phyloP scores from a whole-genome alignment of 2,797 vertebrate species.

The Pipistrellus pygmaeus region DNA sequence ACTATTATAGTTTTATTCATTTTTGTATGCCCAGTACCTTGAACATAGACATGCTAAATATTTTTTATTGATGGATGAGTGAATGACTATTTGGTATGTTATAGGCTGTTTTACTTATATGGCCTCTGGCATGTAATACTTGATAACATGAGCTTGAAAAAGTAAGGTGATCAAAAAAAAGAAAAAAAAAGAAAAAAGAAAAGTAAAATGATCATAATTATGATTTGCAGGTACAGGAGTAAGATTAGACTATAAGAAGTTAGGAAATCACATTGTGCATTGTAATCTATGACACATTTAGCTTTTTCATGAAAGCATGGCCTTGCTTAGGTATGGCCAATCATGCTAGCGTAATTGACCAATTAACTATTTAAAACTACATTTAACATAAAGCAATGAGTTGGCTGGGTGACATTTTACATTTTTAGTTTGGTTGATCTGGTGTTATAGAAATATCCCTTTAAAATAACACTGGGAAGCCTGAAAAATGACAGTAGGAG shows the following conservation, averaged over 20 bases:
- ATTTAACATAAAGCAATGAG: neutral
- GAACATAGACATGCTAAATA: neutral
- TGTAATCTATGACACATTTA: neutral
- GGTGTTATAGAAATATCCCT: neutral
- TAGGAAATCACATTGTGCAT: neutral
- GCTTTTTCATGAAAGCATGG: neutral
- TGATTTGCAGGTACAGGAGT: neutral
- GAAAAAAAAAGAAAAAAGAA: too few species aligned
- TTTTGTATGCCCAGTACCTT: neutral
- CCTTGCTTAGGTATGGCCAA: neutral
- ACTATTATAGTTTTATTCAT: neutral
- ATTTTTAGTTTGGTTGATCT: conserved; percentile 45
- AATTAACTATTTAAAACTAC: neutral
- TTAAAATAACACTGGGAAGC: neutral
- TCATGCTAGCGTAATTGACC: neutral
- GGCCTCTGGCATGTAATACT: neutral
- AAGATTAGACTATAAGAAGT: neutral
- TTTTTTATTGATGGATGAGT: conserved; percentile 1
- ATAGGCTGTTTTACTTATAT: neutral
- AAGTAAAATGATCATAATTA: neutral
- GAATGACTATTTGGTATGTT: neutral
- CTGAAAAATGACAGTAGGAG: neutral
- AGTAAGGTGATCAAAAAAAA: neutral
- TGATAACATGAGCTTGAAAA: neutral
- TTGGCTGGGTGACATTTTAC: neutral